Evolutionary conservation across 2,888 invertebrate genomes (phyloP).

Genomic region (Folsomia candida): DNA sequence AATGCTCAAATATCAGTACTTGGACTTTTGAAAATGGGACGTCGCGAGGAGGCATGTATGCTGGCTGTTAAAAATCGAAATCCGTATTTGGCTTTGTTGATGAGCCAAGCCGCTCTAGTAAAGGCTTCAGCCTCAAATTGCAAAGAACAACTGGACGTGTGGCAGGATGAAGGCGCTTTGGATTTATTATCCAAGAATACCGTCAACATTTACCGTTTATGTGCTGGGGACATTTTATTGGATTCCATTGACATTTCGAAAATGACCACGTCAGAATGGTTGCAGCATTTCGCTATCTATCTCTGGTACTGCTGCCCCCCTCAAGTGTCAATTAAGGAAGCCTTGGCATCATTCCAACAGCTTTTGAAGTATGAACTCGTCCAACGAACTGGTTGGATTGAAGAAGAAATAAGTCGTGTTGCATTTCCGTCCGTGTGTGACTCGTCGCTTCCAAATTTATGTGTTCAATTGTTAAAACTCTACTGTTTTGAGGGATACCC

Average conservation of each 20-base stretch:
- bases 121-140: conserved; percentile 9
- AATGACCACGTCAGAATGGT: conserved; percentile 67
- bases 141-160: conserved; percentile 28
- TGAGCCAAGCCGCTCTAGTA: conserved; percentile 6
- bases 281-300: conserved; percentile 73
- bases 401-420: conserved; percentile 24
- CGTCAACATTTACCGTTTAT: conserved; percentile 35
- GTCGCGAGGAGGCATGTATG: conserved; percentile 36
- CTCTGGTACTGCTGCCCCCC: conserved; percentile 63
- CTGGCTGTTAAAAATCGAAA: conserved; percentile 36
- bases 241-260: conserved; percentile 22
- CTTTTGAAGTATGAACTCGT: conserved; percentile 52
- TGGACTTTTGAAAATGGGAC: conserved; percentile 44
- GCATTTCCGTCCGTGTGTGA: conserved; percentile 33
- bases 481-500: conserved; percentile 67
- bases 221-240: conserved; percentile 28
- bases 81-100: conserved; percentile 31
- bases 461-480: conserved; percentile 78
- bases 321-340: conserved; percentile 33
- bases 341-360: conserved; percentile 37
- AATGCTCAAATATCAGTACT: conserved; percentile 25
- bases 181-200: conserved; percentile 34
- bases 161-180: conserved; percentile 26
- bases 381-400: conserved; percentile 48
- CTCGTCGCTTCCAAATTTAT: conserved; percentile 57